Percentiles rank a stretch among this genome's conserved stretches.
These are phyloP conservation scores for Lepidocyrtinus sp. DNA, from an alignment of 2,888 invertebrate species.

Conservation along the genomic window DNA sequence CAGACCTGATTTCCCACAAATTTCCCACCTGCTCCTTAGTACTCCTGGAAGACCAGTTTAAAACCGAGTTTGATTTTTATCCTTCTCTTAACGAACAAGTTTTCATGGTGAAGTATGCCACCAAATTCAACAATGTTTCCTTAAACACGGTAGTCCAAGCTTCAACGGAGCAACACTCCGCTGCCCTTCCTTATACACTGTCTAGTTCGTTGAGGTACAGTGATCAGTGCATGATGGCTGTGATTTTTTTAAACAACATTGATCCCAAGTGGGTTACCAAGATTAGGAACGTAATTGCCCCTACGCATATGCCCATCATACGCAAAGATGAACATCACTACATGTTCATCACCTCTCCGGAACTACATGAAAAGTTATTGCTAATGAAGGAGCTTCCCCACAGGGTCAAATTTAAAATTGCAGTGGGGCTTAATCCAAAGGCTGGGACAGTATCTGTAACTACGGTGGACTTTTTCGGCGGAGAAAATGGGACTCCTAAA, in stretches of 20 bases:
- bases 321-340: constrained; percentile 48
- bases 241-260: neutral
- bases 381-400: constrained; percentile 43
- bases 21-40: neutral
- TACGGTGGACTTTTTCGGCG: neutral
- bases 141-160: neutral
- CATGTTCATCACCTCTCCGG: constrained; percentile 18
- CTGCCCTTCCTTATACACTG: neutral
- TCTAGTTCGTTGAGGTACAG: neutral
- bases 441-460: neutral
- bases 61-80: neutral
- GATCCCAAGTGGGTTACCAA: neutral
- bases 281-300: constrained; percentile 22
- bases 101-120: neutral
- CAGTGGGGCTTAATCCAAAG: constrained; percentile 7
- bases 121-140: neutral
- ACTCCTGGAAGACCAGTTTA: neutral
- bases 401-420: constrained; percentile 52
- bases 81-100: neutral
- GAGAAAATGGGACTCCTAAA: neutral
- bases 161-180: neutral
- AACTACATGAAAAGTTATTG: constrained; percentile 37
- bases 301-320: constrained; percentile 35
- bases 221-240: neutral
- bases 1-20: neutral